phyloP scores from a whole-genome alignment of 2,888 invertebrate genomes.

The Eristalis tenax region DNA sequence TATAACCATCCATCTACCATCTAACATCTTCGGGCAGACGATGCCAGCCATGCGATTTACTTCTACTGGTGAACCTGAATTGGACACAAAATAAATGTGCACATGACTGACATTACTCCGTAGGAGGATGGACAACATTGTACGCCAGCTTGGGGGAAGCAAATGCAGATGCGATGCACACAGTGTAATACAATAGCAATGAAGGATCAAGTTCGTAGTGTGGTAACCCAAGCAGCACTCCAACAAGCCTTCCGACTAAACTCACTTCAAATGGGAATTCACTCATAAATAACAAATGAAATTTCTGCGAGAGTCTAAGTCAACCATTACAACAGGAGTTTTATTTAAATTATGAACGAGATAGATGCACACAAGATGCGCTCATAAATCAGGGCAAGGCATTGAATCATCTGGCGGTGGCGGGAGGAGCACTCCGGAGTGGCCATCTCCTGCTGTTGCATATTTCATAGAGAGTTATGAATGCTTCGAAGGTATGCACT shows the following conservation, averaged over 20 bases:
- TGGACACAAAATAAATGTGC: conserved; percentile 61
- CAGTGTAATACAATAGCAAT: conserved; percentile 33
- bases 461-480: conserved; percentile 58
- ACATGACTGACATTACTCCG: conserved; percentile 51
- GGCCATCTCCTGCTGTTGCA: conserved; percentile 48
- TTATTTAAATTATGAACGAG: conserved; percentile 73
- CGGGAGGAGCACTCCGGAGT: conserved; percentile 2
- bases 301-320: conserved; percentile 64
- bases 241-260: conserved; percentile 2
- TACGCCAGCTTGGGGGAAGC: conserved; percentile 5
- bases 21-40: conserved; percentile 20
- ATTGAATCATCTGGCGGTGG: conserved; percentile 61
- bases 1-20: conserved; percentile 34
- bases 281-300: conserved; percentile 65
- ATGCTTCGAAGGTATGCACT: conserved; percentile 43
- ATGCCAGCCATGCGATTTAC: conserved; percentile 34
- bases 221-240: conserved; percentile 12
- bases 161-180: conserved; percentile 11
- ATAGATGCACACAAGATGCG: conserved; percentile 73
- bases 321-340: conserved; percentile 72
- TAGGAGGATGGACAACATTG: conserved; percentile 52
- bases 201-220: conserved; percentile 46
- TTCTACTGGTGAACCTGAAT: conserved; percentile 49
- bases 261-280: conserved; percentile 54
- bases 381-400: conserved; percentile 73